Evolutionary conservation across 2,797 vertebrate species (phyloP).

Genomic region (Gallinago nigripennis): DNA sequence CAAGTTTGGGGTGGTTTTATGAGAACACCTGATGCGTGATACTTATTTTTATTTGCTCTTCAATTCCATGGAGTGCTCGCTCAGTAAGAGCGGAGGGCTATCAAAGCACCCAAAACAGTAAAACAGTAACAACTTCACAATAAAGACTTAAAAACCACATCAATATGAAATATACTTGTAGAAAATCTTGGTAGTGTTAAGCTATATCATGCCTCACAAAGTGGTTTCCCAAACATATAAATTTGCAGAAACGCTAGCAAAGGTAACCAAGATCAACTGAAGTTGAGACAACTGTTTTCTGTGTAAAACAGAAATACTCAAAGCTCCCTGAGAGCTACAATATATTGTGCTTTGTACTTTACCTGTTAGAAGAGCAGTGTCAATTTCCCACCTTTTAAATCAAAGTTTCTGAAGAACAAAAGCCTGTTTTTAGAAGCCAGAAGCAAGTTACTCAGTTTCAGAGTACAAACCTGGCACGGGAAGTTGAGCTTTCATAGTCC

Average conservation of each 20-base stretch:
- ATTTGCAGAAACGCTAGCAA: constrained; percentile 25
- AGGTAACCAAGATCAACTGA: constrained; percentile 27
- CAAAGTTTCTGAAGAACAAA: constrained; percentile 28
- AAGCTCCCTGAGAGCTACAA: neutral
- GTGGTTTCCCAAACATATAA: constrained; percentile 23
- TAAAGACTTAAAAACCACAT: neutral
- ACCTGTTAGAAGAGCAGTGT: neutral
- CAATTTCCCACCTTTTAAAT: constrained; percentile 25
- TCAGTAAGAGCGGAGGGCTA: constrained; percentile 31
- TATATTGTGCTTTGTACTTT: neutral
- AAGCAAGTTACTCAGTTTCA: neutral
- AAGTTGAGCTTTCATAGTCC: neutral
- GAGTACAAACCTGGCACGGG: neutral
- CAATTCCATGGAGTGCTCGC: constrained; percentile 23
- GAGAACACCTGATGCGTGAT: constrained; percentile 4
- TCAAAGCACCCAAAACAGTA: constrained; percentile 19
- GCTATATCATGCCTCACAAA: neutral
- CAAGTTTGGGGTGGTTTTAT: constrained; percentile 40
- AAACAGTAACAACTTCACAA: constrained; percentile 17
- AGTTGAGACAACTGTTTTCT: neutral
- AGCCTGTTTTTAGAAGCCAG: neutral
- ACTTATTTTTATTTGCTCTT: constrained; percentile 63
- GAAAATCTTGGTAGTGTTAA: neutral
- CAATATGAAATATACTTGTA: neutral
- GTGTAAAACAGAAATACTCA: constrained; percentile 28